Evolutionary conservation across 2,888 invertebrate species (phyloP), one percentile per base, ranked within the genome.

Genomic region (Dioctria linearis): DNA sequence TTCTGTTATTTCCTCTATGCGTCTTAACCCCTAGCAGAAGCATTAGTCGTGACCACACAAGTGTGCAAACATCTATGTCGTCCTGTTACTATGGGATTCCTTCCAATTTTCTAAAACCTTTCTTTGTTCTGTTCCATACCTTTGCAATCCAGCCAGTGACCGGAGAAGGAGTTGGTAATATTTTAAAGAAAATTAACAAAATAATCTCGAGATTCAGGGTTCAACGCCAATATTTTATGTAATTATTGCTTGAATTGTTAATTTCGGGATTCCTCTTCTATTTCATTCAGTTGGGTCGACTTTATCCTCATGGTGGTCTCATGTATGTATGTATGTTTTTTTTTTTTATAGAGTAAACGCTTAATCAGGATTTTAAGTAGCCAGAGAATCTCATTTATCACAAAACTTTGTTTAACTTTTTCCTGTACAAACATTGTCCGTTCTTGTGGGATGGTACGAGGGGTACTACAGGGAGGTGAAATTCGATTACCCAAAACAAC

Each of bases 381-480:
- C 80, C 73, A 65, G 67, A 57, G 69, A 82, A 82, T 80, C 79
- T 82, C 80, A 82, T 82, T 82, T 80, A 82, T 80, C 82, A 80
- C 66, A 65, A 78, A 82, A 80, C 67, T 82, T 79, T 82, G 80
- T 80, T 80, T 80, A 82, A 82, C 80, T 82, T 82, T 80, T 71
- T 80, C 61, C 76, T 80, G 49, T 46, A 59, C 69, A 80, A 80
- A 82, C 76, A 80, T 39, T 51, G 40, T 40, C 49, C 39, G 39
- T 13, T 37, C 13, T 40, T 25, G 80, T 49, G 39, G 42, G 42
- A 75, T 61, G 71, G 61, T 63, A 79, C 73, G 46, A 25, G 39
- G 69, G 25, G 4, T 37, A n/a, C 46, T 25, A 25, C 25, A 51
- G 51, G 11, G 42, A 43, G 67, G 63, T 54, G 65, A 78, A 80